Conservation (phyloP, 1,140 invertebrate species). For the Musca domestica region DNA sequence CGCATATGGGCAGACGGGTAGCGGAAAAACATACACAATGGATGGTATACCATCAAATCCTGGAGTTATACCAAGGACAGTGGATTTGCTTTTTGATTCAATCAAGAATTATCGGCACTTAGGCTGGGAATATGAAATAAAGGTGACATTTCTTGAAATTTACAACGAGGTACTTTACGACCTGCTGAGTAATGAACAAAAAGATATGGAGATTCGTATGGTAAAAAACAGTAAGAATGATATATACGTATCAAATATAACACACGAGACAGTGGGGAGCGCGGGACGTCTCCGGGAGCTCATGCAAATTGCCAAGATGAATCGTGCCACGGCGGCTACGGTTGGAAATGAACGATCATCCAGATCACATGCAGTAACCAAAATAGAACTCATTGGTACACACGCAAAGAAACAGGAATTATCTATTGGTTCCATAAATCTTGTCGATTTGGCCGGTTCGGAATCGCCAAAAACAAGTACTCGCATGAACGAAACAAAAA, state of each 20-base stretch:
- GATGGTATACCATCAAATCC: conserved; percentile 62
- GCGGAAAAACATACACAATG: conserved; percentile 88
- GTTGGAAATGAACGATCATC: conserved; percentile 80
- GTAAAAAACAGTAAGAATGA: conserved; percentile 61
- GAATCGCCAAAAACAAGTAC: conserved; percentile 84
- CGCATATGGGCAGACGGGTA: conserved; percentile 94
- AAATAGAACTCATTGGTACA: conserved; percentile 65
- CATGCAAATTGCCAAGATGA: conserved; percentile 66
- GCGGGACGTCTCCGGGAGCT: conserved; percentile 67
- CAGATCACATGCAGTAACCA: conserved; percentile 80
- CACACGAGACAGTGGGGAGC: conserved; percentile 64
- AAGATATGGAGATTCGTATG: conserved; percentile 69
- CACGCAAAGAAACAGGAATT: conserved; percentile 63
- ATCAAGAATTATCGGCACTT: conserved; percentile 69
- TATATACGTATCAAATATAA: conserved; percentile 74
- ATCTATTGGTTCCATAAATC: conserved; percentile 71
- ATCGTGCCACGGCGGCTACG: conserved; percentile 71
- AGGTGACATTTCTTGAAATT: conserved; percentile 85
- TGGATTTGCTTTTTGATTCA: conserved; percentile 73
- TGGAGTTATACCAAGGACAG: conserved; percentile 80
- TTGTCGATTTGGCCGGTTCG: conserved; percentile 92
- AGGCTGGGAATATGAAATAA: conserved; percentile 76
- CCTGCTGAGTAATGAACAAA: conserved; percentile 62
- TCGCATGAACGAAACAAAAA: conserved; percentile 84
- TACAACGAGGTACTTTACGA: conserved; percentile 87